Evolutionary conservation across 2,113 vertebrate genomes (phyloP), one percentile per base, ranked within the genome.

Genomic region (Ammodytes marinus): DNA sequence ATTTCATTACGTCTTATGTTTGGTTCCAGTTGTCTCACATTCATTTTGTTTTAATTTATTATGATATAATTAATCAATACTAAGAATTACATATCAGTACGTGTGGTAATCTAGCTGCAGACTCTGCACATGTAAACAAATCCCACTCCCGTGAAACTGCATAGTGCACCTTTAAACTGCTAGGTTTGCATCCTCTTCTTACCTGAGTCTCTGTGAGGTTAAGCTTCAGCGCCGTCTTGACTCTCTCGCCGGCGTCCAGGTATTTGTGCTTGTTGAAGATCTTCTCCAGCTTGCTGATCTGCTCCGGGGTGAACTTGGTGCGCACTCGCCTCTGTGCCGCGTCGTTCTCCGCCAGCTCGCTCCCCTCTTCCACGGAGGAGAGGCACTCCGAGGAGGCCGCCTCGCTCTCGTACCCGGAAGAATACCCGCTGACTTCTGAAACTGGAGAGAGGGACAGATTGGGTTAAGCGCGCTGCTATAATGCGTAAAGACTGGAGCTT

Each of bases 171-270:
- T 27, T 27, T 27, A 27, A 27, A 27, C 27, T 27, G 27, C 27
- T 27, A 27, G 27, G 27, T 52, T 1, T 3, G 5, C 4, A 5
- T 8, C n/a, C 46, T 59, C 0, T 0, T 80, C 93, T 74, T 60
- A 97, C 96, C 96, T 98, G 96, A 4, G 94, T 93, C 78, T 96
- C 96, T 0, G 96, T 94, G 58, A 97, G 95, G 4, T 69, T 89
- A 42, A 97, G 86, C 6, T 92, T 94, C 40, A 90, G 71, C 0
- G 96, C 95, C 0, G 96, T 93, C 85, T 94, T 95, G 42, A 91
- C 84, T n/a, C 95, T 86, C 80, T 97, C 95, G 0, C 91, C 89
- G 0, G 93, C 90, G 0, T 96, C 95, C 86, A 96, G 83, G 80
- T 97, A 97, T 69, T 94, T 95, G 50, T 96, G 94, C 7, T 94